Evolutionary conservation across 1,140 invertebrate species (phyloP), one percentile per base, ranked within the genome.

Genomic region (Anastrepha ludens): DNA sequence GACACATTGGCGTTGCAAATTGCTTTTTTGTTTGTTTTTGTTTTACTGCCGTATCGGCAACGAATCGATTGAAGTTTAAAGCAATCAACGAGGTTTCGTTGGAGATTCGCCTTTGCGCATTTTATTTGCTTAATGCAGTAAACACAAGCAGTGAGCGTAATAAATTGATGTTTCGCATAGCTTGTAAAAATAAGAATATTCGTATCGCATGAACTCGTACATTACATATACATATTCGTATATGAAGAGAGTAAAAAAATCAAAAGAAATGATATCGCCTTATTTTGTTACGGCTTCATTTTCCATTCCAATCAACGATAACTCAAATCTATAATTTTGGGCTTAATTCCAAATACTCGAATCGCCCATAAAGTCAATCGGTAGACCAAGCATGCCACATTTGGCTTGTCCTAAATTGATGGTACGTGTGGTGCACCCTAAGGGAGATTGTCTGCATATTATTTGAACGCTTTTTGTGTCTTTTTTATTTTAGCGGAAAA

Each of bases 1-100:
- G 74, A 81, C 74, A 60, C 85, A 86, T 86, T 86, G 85, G 62
- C 85, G 85, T 86, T 86, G 85, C 44, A 62, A 65, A 62, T 86
- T 60, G 58, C 15, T 86, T 60, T 86, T 60, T 60, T 86, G n/a
- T 50, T 15, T 70, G 86, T 55, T 87, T 20, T 50, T 55, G 64
- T 70, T 44, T 7, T 86, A 29, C 59, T 29, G 29, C 59, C 85
- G 13, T 60, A 60, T 86, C 41, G 59, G 55, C 58, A 62, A 4
- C 55, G 59, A 20, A 86, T 86, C 85, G 59, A 86, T 60, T 86
- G 55, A 86, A 86, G 55, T 86, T 86, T 86, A 60, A 86, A 62
- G 55, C 58, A 86, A 86, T 62, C 55, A 62, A 86, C 85, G 85
- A 60, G 39, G 20, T 86, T 86, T 62, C 20, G 15, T 58, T 50